Percentiles rank a stretch among this genome's conserved stretches.
Evolutionary conservation across 2,113 vertebrate species (phyloP).

Genomic region (Corapipo altera): DNA sequence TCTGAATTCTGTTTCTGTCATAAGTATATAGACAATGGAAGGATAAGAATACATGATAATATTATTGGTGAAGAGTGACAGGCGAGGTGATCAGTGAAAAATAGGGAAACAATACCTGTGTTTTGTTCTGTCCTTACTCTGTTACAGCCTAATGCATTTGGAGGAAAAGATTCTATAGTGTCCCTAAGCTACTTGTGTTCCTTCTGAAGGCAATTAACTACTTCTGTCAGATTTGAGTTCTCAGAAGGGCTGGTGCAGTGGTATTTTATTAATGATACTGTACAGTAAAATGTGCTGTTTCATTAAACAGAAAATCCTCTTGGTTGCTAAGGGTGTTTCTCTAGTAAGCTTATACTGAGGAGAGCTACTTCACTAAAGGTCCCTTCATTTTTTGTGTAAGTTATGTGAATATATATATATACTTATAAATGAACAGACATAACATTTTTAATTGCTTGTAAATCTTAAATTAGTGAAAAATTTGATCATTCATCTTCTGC

Average conservation of each 20-base stretch:
- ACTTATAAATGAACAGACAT: not conserved
- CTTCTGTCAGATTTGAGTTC: slow-evolving; percentile 43
- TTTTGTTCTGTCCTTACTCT: not conserved
- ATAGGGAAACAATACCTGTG: not conserved
- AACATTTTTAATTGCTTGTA: not conserved
- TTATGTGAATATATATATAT: not conserved
- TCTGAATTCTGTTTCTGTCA: not conserved
- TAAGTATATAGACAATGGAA: not conserved
- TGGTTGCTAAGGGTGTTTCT: not conserved
- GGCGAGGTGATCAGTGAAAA: not conserved
- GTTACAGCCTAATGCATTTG: not conserved
- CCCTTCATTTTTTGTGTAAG: not conserved
- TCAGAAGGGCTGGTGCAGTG: slow-evolving; percentile 11
- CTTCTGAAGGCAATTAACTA: slow-evolving; percentile 60
- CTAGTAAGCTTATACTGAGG: not conserved
- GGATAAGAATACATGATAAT: not conserved
- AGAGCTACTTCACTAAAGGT: not conserved
- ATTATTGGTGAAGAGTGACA: not conserved
- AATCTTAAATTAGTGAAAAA: not conserved
- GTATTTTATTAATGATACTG: slow-evolving; percentile 64
- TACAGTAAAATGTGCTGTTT: slow-evolving; percentile 50
- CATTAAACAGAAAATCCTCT: slow-evolving; percentile 45
- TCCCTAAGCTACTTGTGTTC: slow-evolving; percentile 8
- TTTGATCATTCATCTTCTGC: not conserved
- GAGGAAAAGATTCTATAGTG: slow-evolving; percentile 1